Conservation (phyloP, 2,797 vertebrate genomes). For the Cyclura pinguis region DNA sequence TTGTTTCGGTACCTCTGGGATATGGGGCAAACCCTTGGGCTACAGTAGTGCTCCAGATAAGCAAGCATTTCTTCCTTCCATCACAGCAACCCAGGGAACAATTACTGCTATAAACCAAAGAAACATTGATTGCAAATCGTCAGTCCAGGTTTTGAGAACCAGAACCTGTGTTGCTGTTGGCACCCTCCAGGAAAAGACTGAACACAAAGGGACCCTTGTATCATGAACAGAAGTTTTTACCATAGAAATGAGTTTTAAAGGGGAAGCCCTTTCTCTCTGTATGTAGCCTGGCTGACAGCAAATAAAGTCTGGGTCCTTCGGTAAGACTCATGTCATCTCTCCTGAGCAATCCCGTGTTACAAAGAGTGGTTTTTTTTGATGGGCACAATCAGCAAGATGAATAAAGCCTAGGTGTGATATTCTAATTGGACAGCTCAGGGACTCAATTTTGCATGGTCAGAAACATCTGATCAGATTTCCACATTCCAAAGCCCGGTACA, state of each 20-base stretch:
- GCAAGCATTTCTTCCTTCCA: not conserved
- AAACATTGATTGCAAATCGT: conserved; percentile 3
- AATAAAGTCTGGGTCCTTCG: not conserved
- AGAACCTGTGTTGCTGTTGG: not conserved
- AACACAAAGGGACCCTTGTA: not conserved
- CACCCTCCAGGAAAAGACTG: not conserved
- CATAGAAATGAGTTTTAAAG: not conserved
- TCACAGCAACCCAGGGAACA: not conserved
- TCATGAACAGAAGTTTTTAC: not conserved
- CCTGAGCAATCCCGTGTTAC: not conserved
- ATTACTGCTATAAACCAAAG: not conserved
- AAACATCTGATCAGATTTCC: not conserved
- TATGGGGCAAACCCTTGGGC: conserved; percentile 19
- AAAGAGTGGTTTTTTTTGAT: not conserved
- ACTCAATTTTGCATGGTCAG: not conserved
- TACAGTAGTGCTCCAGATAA: conserved; percentile 3
- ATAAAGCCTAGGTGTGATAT: not conserved
- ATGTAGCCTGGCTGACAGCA: not conserved
- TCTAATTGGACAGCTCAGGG: not conserved
- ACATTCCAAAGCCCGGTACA: not conserved
- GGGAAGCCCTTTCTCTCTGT: not conserved
- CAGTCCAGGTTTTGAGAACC: not conserved
- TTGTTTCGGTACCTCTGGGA: not conserved
- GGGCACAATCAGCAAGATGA: not conserved
- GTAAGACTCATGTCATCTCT: not conserved